Evolutionary conservation across 2,113 vertebrate genomes (phyloP), one percentile per base, ranked within the genome.

Genomic region (Tragulus kanchil): DNA sequence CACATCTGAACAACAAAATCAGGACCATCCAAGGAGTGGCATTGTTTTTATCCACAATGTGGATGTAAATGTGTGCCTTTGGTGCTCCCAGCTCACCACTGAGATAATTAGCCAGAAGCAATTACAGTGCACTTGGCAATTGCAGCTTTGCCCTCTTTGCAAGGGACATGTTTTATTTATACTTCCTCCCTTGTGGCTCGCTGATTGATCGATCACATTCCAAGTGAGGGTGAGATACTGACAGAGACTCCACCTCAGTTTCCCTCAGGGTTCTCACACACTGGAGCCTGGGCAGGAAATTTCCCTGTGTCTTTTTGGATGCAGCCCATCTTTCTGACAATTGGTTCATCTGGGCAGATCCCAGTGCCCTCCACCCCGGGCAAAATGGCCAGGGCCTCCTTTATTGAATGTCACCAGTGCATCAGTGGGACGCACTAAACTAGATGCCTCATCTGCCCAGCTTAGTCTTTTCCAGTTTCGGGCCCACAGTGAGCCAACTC

Each of bases 31-130:
- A 96, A 86, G 50, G 36, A 91, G 31, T 95, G 94, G 79, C 71
- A 87, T 96, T 89, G n/a, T 88, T 95, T 98, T 96, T 95, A 81
- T 58, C 95, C 86, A 58, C 96, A 92, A 48, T 89, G 98, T 97
- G 97, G 93, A 91, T 97, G 87, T 93, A 97, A 98, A 96, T 91
- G 87, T 96, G 92, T 97, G 90, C 89, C 98, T 98, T 97, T 98
- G 97, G 96, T 97, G 96, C 96, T 95, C 95, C 90, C 95, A 98
- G 95, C 92, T 91, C 97, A 97, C 97, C 97, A 97, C 96, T 96
- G 98, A 98, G 98, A 98, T 98, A 99, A 98, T 99, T 98, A 99
- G 98, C 97, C 92, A 98, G 96, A 97, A 98, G 97, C 98, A 98
- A 98, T 98, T 98, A 97, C 86, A 97, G 93, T 97, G 96, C 94